Evolutionary conservation across 64 coral and sea anemone genomes (phyloP).

Genomic region (Platygyra sinensis): DNA sequence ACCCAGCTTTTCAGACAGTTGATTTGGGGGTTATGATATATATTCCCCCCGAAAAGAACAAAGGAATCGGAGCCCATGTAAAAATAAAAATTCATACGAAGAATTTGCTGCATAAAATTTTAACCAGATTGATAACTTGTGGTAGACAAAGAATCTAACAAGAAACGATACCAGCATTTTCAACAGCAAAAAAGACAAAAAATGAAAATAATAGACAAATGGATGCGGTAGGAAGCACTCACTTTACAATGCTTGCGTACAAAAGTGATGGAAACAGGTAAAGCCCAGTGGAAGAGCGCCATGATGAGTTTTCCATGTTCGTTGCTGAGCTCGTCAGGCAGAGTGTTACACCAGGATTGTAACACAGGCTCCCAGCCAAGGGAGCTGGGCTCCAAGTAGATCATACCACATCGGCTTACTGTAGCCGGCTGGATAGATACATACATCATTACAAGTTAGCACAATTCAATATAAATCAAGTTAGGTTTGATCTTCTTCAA

Average conservation of each 20-base stretch:
- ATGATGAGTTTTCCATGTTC: constrained; percentile 80
- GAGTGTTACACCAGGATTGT: constrained; percentile 82
- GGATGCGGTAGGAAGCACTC: neutral
- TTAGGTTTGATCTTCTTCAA: no score
- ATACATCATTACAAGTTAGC: neutral
- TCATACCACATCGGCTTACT: constrained; percentile 98
- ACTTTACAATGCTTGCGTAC: constrained; percentile 98
- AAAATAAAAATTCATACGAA: no score
- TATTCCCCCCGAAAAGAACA: no score
- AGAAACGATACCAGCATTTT: no score
- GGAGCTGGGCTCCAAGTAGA: constrained; percentile 92
- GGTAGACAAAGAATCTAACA: no score
- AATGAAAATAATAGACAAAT: no score
- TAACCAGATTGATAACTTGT: no score
- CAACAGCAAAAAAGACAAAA: no score
- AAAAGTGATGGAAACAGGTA: constrained; percentile 84
- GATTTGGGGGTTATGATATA: no score
- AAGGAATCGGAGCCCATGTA: no score
- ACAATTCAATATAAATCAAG: neutral
- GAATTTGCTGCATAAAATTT: no score
- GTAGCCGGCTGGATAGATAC: constrained; percentile 78
- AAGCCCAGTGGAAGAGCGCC: constrained; percentile 86
- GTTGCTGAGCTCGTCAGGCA: constrained; percentile 56
- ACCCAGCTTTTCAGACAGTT: no score
- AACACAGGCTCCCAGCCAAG: constrained; percentile 94